Conservation (phyloP, 2,888 invertebrate species). For the Monoplex corrugatus region DNA sequence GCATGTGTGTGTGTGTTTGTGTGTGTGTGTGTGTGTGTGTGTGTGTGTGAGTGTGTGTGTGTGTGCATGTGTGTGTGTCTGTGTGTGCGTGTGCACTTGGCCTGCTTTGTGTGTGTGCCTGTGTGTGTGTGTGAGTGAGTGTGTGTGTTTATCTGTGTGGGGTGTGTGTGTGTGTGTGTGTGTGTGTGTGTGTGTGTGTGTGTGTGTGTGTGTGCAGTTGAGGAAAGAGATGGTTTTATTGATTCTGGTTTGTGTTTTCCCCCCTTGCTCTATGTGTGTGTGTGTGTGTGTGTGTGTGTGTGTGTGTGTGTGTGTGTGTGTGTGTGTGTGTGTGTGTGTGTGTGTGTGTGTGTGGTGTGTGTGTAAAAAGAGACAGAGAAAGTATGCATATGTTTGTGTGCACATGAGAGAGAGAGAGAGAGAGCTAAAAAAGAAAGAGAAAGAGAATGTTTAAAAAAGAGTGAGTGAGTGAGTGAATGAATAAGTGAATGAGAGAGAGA, state of each 20-base stretch:
- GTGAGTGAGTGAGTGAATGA: not conserved
- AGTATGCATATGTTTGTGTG: not conserved
- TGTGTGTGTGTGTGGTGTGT: not conserved
- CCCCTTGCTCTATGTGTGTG: not conserved
- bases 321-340: not conserved
- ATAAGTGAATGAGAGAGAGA: not conserved
- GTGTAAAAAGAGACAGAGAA: not conserved
- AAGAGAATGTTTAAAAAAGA: not conserved
- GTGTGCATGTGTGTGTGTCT: not conserved
- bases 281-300: not conserved
- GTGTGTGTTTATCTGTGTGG: not conserved
- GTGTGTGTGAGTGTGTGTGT: not conserved
- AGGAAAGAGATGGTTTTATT: not conserved
- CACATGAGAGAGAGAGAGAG: not conserved
- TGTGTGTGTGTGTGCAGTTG: not conserved
- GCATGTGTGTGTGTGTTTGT: constrained; percentile 20
- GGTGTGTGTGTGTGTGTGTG: constrained; percentile 21
- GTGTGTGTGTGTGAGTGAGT: not conserved
- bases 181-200: constrained; percentile 22
- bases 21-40: constrained; percentile 16
- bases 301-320: not conserved
- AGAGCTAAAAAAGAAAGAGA: not conserved
- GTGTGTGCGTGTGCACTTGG: not conserved
- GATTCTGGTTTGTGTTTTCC: too few relatives aligned
- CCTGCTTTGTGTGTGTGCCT: not conserved